Evolutionary conservation across 2,797 vertebrate genomes (phyloP).

Genomic region (Sparus aurata): DNA sequence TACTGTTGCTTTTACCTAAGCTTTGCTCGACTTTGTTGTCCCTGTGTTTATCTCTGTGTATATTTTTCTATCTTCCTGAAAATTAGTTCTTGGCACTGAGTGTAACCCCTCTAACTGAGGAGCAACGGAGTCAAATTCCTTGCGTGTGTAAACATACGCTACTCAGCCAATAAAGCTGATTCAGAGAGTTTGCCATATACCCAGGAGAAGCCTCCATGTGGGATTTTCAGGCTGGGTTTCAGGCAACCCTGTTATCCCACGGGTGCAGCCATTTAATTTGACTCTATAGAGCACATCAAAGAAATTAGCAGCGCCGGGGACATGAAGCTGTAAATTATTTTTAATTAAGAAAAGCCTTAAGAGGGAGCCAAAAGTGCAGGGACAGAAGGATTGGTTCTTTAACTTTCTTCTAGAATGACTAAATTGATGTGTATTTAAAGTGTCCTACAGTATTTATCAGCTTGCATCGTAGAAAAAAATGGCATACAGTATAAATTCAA

Average conservation of each 20-base stretch:
- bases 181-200: neutral
- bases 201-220: slow-evolving; percentile 21
- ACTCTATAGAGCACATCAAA: slow-evolving; percentile 53
- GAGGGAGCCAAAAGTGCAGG: slow-evolving; percentile 35
- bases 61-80: neutral
- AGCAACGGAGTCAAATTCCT: neutral
- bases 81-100: neutral
- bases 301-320: slow-evolving; percentile 37
- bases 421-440: slow-evolving; percentile 18
- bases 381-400: neutral
- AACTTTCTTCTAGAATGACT: slow-evolving; percentile 1
- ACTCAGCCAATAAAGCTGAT: neutral
- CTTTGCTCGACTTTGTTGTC: neutral
- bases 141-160: neutral
- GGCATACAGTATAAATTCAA: neutral
- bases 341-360: slow-evolving; percentile 40
- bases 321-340: slow-evolving; percentile 29
- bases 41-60: neutral
- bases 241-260: slow-evolving; percentile 16
- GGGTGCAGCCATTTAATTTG: slow-evolving; percentile 40
- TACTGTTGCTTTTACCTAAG: no score
- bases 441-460: neutral
- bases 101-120: neutral
- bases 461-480: neutral
- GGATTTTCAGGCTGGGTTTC: slow-evolving; percentile 14